These are phyloP conservation scores for Drosophila repleta DNA, from an alignment of 1,140 invertebrate species.

Conservation along the genomic window DNA sequence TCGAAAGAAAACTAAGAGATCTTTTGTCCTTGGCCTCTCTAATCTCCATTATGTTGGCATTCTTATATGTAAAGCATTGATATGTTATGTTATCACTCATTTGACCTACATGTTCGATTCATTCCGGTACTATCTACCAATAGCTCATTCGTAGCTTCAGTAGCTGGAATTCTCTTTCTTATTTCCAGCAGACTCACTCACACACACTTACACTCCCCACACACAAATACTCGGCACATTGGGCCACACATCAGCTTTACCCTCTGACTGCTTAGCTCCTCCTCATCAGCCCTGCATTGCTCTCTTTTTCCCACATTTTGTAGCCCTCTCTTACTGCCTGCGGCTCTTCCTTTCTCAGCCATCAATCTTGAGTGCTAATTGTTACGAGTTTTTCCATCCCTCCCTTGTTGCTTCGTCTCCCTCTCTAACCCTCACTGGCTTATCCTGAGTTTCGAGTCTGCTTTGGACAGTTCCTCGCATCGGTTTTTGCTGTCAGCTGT, in stretches of 20 bases:
- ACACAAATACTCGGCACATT: not conserved
- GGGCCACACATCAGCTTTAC: conserved; percentile 28
- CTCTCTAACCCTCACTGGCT: not conserved
- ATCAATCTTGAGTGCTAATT: conserved; percentile 75
- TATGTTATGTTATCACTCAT: conserved; percentile 1
- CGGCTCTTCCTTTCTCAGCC: conserved; percentile 24
- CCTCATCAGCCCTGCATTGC: not conserved
- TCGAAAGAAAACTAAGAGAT: no score
- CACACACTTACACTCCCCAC: not conserved
- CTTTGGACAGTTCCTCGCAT: not conserved
- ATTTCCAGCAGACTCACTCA: not conserved
- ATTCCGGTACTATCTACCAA: conserved; percentile 13
- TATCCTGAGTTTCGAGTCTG: conserved; percentile 7
- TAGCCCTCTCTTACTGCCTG: not conserved
- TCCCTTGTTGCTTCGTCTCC: not conserved
- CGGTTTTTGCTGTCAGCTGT: conserved; percentile 38
- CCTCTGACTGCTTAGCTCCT: not conserved
- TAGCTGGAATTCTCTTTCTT: not conserved
- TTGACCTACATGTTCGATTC: not conserved
- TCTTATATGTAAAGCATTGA: no score
- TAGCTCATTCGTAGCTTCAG: not conserved
- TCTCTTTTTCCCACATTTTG: conserved; percentile 2
- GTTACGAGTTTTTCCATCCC: conserved; percentile 63
- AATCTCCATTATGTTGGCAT: no score
- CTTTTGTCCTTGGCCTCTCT: no score